Evolutionary conservation across 2,113 vertebrate species (phyloP).

Genomic region (Platycercus adscitus): DNA sequence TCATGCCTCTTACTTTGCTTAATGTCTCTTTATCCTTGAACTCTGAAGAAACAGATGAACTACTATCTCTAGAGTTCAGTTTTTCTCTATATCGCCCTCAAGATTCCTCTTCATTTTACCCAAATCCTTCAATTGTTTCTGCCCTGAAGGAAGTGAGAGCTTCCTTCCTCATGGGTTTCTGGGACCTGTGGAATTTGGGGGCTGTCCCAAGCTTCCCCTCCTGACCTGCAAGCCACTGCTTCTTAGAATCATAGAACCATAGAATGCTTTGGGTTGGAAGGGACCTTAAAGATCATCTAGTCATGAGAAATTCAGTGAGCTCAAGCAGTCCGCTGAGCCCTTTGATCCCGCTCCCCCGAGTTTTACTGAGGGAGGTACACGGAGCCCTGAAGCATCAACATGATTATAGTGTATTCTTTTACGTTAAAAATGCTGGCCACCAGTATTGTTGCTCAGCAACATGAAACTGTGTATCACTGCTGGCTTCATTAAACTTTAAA

Average conservation of each 20-base stretch:
- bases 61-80: neutral
- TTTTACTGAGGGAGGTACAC: neutral
- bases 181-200: neutral
- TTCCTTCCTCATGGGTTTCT: neutral
- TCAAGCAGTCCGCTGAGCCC: neutral
- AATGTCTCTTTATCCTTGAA: neutral
- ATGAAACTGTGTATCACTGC: conserved; percentile 52
- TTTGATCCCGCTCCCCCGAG: conserved; percentile 26
- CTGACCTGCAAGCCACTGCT: neutral
- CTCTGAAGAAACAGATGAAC: neutral
- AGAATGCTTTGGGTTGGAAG: neutral
- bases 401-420: conserved; percentile 5
- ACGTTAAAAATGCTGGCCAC: conserved; percentile 19
- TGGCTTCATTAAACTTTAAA: conserved; percentile 73
- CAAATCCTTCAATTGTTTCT: neutral
- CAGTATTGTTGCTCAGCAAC: conserved; percentile 67
- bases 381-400: conserved; percentile 41
- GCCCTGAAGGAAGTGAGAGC: neutral
- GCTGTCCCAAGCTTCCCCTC: neutral
- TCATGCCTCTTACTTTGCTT: neutral
- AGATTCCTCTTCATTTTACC: neutral
- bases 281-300: neutral
- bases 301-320: neutral
- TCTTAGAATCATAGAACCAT: neutral
- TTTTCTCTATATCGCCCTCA: neutral